Percentiles rank a stretch among this genome's conserved stretches.
These are phyloP conservation scores for Coregonus sp. DNA, from an alignment of 2,797 vertebrate species.

Conservation along the genomic window DNA sequence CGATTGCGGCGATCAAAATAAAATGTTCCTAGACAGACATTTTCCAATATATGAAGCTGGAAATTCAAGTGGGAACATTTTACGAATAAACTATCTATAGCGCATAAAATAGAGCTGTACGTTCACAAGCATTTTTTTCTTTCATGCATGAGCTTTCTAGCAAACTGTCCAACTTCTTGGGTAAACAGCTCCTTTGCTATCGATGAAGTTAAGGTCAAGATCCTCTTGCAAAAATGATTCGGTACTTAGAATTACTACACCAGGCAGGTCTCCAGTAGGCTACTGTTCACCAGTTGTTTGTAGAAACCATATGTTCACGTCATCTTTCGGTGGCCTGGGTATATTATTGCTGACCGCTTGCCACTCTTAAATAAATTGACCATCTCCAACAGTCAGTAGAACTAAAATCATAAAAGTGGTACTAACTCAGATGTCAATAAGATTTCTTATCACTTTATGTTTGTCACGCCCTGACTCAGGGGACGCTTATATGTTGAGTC, in stretches of 20 bases:
- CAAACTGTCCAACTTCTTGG: background rate
- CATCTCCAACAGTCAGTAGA: too few species aligned
- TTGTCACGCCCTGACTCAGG: too few species aligned
- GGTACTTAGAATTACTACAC: background rate
- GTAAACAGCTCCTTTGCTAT: background rate
- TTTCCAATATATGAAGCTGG: background rate
- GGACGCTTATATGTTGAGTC: too few species aligned
- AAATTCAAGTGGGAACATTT: background rate
- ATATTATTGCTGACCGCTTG: too few species aligned
- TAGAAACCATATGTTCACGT: background rate
- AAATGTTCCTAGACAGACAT: conserved; percentile 4
- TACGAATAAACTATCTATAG: background rate
- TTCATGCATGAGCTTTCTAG: background rate
- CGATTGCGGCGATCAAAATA: background rate
- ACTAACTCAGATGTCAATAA: too few species aligned
- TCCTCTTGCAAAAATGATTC: too few species aligned
- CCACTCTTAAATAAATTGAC: too few species aligned
- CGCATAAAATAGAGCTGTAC: background rate
- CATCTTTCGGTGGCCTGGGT: too few species aligned
- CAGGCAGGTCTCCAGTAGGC: background rate
- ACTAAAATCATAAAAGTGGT: too few species aligned
- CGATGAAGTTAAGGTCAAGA: background rate
- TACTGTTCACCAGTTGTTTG: background rate
- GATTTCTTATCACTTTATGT: too few species aligned
- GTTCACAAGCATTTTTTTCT: background rate